Conservation (phyloP, 2,113 vertebrate genomes). For the Boulengeromyrus knoepffleri region DNA sequence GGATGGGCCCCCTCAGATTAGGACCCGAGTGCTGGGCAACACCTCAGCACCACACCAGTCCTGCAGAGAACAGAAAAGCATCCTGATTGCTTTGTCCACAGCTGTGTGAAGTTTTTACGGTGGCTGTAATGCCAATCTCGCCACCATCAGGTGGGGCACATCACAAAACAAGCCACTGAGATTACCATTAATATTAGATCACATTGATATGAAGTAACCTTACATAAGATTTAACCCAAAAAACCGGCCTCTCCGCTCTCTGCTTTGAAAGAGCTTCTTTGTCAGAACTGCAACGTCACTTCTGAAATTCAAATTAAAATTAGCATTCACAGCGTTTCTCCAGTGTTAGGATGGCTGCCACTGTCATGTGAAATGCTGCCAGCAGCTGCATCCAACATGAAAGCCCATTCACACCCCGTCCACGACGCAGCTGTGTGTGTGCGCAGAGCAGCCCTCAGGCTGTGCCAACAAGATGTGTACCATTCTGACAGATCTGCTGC, state of each 20-base stretch:
- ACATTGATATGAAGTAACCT: not conserved
- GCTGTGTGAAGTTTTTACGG: not conserved
- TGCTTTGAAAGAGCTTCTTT: conserved; percentile 1
- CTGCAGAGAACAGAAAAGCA: not conserved
- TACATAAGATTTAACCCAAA: not conserved
- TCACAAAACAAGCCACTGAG: not conserved
- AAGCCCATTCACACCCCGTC: not conserved
- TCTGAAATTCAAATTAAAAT: not conserved
- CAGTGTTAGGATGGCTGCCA: not conserved
- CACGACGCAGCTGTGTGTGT: not conserved
- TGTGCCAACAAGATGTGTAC: not conserved
- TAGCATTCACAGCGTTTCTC: not conserved
- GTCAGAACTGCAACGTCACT: not conserved
- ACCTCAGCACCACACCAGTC: not conserved
- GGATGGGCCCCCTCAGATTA: not conserved
- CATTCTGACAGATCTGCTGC: not conserved
- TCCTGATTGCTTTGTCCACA: not conserved
- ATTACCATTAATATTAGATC: not conserved
- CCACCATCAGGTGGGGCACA: not conserved
- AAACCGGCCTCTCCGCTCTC: not conserved
- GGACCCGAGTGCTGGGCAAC: not conserved
- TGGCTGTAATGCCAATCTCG: not conserved
- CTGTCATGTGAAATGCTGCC: not conserved
- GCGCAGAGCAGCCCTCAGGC: not conserved
- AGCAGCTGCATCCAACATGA: not conserved